Base-by-base conservation (phyloP, 2,797 vertebrate genomes). In the Aratinga solstitialis region DNA sequence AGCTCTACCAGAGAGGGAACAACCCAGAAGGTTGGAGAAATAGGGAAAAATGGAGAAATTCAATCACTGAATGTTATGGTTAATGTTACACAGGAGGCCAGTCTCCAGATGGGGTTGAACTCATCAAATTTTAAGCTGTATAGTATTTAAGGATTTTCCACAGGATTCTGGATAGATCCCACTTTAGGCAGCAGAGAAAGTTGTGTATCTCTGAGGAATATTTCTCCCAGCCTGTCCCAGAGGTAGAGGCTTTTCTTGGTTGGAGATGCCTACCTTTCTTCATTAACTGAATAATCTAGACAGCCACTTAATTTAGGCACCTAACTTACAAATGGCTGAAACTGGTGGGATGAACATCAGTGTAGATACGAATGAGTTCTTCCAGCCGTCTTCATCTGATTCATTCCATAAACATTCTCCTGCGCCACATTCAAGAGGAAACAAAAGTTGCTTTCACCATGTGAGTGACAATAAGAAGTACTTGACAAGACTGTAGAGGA, bases 401-500 rank as follows among this genome's bases (percentile, higher is more conserved):
- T 89, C 12, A 42, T 93, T 74, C 54, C 19, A 53, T 68, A 83
- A 92, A 85, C 63, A 74, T 58, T 92, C 48, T 82, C 34, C 56
- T 74, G 59, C 40, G 56, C 32, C 15, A 29, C n/a, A 34, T 69
- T 90, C 67, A 69, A 87, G 34, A 91, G 78, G 54, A 89, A 47
- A 51, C 7, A 63, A 69, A 74, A 67, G 22, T 85, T 90, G 26
- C 90, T 94, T 94, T 88, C 59, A 51, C 59, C 48, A 30, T 88
- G 40, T 54, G 42, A 91, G 40, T 82, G 82, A 84, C 73, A 88
- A 43, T 91, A 92, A 85, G n/a, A 66, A 88, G 54, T 79, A 59
- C 43, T 92, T 84, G 62, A 90, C 58, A 82, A 78, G 54, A 69
- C 66, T 84, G 76, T 77, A 80, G 73, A 95, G 26, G 87, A 93